Evolutionary conservation across 2,888 invertebrate genomes (phyloP).

Genomic region (Silvanus unidentatus): DNA sequence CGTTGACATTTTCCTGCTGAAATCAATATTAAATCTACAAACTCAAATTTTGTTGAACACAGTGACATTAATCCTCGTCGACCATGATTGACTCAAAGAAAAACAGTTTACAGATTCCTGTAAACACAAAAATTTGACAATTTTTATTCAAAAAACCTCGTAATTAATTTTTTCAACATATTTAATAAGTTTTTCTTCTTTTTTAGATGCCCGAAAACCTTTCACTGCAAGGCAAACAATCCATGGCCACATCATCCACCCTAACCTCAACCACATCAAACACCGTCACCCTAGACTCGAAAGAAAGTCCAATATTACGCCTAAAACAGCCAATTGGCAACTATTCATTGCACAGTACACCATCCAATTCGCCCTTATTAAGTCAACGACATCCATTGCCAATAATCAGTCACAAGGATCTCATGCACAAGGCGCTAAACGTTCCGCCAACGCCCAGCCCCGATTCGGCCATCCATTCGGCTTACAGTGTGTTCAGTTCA

Average conservation of each 20-base stretch:
- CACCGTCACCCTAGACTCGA: constrained; percentile 30
- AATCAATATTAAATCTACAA: too few species aligned
- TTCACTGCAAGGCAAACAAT: constrained; percentile 26
- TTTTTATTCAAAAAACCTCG: too few species aligned
- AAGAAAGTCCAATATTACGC: constrained; percentile 50
- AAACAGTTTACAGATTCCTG: too few species aligned
- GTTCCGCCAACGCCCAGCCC: constrained; percentile 79
- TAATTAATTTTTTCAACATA: too few species aligned
- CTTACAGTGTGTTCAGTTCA: constrained; percentile 75
- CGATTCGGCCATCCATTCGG: constrained; percentile 84
- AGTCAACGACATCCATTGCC: constrained; percentile 52
- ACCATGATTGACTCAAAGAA: too few species aligned
- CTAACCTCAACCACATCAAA: constrained; percentile 31
- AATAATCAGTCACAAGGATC: constrained; percentile 41
- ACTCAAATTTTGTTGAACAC: too few species aligned
- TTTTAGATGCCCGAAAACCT: constrained; percentile 41
- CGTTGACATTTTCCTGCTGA: too few species aligned
- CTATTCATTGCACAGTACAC: constrained; percentile 58
- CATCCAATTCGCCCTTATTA: constrained; percentile 63
- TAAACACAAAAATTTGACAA: too few species aligned
- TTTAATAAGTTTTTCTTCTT: too few species aligned
- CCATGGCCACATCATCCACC: constrained; percentile 3
- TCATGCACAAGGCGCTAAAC: constrained; percentile 52
- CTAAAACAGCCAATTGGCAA: constrained; percentile 51
- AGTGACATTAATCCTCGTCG: too few species aligned